phyloP scores from a whole-genome alignment of 2,797 vertebrate species.

The Distichodus sexfasciatus region DNA sequence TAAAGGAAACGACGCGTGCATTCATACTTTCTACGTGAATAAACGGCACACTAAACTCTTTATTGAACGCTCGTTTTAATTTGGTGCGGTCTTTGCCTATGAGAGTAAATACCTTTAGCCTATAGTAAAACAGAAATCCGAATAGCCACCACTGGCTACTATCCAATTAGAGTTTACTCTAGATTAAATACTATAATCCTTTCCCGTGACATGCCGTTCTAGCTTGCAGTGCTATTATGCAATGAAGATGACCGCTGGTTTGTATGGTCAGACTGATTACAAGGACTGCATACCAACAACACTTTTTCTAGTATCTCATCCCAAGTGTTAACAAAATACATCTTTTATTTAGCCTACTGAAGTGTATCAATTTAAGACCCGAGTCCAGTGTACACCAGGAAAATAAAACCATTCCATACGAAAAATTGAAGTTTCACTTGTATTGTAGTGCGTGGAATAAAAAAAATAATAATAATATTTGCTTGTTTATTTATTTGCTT shows the following conservation, averaged over 20 bases:
- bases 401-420: background rate
- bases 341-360: no score
- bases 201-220: constrained; percentile 62
- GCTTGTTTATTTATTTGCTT: background rate
- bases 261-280: constrained; percentile 48
- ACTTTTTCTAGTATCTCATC: no score
- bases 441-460: background rate
- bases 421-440: background rate
- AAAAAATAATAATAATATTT: no score
- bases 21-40: background rate
- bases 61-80: background rate
- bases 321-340: no score
- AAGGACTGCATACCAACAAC: constrained; percentile 41
- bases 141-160: constrained; percentile 37
- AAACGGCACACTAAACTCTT: no score
- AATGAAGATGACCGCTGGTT: constrained; percentile 65
- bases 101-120: background rate
- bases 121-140: background rate
- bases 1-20: background rate
- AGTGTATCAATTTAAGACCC: no score
- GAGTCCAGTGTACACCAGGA: no score
- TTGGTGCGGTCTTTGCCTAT: background rate
- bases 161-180: constrained; percentile 70
- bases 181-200: constrained; percentile 76
- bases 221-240: constrained; percentile 64